A percentile compares a stretch with the other conserved stretches of the same genome.
Evolutionary conservation across 2,113 vertebrate species (phyloP).

Genomic region (Gobiocypris rarus): DNA sequence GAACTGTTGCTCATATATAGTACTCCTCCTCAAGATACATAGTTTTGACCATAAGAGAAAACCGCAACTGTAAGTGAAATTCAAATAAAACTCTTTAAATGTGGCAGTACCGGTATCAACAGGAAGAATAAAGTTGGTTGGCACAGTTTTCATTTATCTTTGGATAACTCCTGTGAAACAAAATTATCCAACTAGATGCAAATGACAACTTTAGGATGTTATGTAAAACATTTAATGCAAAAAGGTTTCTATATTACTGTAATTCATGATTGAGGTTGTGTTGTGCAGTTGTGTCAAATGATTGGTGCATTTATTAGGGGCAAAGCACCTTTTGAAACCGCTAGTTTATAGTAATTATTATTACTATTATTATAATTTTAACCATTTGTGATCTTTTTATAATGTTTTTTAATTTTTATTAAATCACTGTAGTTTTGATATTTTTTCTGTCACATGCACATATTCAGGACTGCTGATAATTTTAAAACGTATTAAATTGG

Average conservation of each 20-base stretch:
- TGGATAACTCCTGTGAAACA: background rate
- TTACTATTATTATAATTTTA: background rate
- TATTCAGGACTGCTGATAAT: background rate
- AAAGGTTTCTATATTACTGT: background rate
- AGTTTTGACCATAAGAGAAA: background rate
- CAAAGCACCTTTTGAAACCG: too few relatives aligned
- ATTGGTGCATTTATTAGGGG: too few relatives aligned
- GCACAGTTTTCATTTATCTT: background rate
- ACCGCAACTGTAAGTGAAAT: background rate
- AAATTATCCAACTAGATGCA: conserved; percentile 2
- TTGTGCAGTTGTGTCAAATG: background rate
- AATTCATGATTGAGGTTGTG: background rate
- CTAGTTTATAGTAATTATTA: too few relatives aligned
- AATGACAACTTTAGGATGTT: background rate
- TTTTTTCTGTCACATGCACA: background rate
- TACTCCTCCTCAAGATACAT: background rate
- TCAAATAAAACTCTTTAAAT: background rate
- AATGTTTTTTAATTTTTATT: background rate
- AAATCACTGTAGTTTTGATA: background rate
- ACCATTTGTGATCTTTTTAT: background rate
- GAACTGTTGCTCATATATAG: background rate
- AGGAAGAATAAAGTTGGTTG: background rate
- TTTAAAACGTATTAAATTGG: too few relatives aligned
- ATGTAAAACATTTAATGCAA: background rate
- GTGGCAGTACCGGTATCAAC: background rate